phyloP scores from a whole-genome alignment of 2,113 vertebrate genomes.

The Paratilapia polleni region DNA sequence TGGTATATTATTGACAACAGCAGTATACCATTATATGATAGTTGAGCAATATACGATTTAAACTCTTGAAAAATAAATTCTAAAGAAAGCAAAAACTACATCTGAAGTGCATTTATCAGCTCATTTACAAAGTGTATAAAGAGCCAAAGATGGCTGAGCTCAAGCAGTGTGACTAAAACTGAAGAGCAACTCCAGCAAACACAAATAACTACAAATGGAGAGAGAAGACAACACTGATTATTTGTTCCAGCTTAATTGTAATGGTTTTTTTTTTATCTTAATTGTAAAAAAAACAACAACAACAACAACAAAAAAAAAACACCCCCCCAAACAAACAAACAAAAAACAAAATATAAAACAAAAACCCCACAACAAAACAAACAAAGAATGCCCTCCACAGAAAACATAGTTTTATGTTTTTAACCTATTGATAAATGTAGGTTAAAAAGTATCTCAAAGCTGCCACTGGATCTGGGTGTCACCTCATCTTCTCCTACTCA shows the following conservation, averaged over 20 bases:
- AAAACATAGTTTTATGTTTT: not conserved
- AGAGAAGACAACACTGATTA: not conserved
- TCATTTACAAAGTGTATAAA: not conserved
- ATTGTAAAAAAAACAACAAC: too few species aligned
- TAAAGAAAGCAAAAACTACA: not conserved
- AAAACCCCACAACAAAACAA: not conserved
- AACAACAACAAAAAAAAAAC: not conserved
- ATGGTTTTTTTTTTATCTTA: too few species aligned
- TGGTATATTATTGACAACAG: not conserved
- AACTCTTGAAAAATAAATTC: not conserved
- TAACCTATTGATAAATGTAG: not conserved
- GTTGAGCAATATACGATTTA: not conserved
- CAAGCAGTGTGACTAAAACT: not conserved
- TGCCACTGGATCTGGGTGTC: not conserved
- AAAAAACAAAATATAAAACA: not conserved
- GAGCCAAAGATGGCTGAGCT: accelerated
- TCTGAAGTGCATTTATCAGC: not conserved
- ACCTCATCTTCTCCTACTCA: not conserved
- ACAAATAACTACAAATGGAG: not conserved
- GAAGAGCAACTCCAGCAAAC: not conserved
- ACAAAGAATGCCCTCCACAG: not conserved
- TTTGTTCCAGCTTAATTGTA: not conserved
- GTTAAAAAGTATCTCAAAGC: not conserved
- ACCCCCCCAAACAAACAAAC: not conserved
- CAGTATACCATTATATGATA: not conserved